Base-by-base conservation (phyloP, 1,140 invertebrate species). In the Scaptomyza hsui region DNA sequence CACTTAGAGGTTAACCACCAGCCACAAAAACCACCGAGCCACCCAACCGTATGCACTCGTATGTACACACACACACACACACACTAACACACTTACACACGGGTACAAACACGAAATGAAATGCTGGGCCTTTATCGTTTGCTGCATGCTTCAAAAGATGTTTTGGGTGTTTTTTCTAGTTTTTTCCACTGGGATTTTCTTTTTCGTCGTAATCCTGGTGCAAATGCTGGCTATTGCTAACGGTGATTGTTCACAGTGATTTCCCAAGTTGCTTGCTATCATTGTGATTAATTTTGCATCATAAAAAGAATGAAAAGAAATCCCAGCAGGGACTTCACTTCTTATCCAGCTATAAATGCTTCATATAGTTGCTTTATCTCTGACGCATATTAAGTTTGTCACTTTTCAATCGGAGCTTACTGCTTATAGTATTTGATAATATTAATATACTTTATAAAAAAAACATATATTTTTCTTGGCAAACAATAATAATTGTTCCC, bases 1-100 rank as follows among this genome's bases (percentile, higher is more conserved):
- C 80, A 86, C 80, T 85, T 85, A 80, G 81, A 44, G 80, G 80
- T 86, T 81, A 86, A 85, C 81, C 80, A 62, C 52, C 69, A 68
- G 53, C 80, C 81, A 26, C 76, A 62, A 41, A 37, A 80, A 44
- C 75, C 65, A 64, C 67, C 24, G 41, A 49, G 29, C 60, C 44
- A 41, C 45, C 44, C 48, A 44, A 21, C 47, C 52, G 18, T 56
- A 44, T 10, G 19, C 45, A 47, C 48, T 13, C 3, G 16, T 5
- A 52, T 16, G n/a, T 13, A 24, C 16, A 32, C 57, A 48, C 44
- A 53, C 32, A 16, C 39, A 42, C 53, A 16, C 16, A 16, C 21
- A 19, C n/a, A n/a, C 21, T 16, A 32, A 42, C 44, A 24, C 32
- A 47, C 53, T 55, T 37, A 48, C 6, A 26, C 52, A 61, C 51